Conservation (phyloP, 2,113 vertebrate species). For the Amblyornis subalaris region DNA sequence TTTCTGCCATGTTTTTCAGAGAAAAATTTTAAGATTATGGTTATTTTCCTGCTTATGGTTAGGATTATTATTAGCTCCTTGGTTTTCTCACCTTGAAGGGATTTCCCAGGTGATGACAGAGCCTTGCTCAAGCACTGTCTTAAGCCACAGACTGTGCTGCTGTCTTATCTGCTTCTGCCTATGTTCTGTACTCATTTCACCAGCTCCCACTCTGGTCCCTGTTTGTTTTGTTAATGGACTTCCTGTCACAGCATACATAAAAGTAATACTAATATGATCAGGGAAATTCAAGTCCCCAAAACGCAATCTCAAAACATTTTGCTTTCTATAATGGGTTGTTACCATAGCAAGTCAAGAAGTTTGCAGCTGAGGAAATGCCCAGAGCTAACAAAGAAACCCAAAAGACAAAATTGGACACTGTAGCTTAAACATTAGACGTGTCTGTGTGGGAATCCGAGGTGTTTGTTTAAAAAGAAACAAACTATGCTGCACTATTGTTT, state of each 20-base stretch:
- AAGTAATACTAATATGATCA: constrained; percentile 28
- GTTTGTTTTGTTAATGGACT: constrained; percentile 34
- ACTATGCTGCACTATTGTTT: neutral
- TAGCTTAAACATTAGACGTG: neutral
- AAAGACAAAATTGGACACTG: neutral
- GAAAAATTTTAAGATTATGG: neutral
- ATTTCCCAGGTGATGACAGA: neutral
- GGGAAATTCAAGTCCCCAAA: constrained; percentile 57
- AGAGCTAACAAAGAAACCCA: neutral
- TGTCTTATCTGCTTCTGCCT: neutral
- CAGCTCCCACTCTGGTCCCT: neutral
- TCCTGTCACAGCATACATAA: neutral
- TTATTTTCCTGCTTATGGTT: neutral
- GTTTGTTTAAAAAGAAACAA: neutral
- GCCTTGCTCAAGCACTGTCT: neutral
- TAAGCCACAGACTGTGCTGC: neutral
- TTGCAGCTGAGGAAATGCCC: neutral
- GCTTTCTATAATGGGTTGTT: neutral
- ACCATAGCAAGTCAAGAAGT: neutral
- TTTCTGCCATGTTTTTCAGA: neutral
- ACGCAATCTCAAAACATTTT: neutral
- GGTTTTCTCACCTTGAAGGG: neutral
- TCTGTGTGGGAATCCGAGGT: neutral
- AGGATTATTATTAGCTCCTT: neutral
- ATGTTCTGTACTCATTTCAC: neutral